These are phyloP conservation scores for Amorpha juglandis DNA, from an alignment of 2,888 invertebrate species.

Conservation along the genomic window DNA sequence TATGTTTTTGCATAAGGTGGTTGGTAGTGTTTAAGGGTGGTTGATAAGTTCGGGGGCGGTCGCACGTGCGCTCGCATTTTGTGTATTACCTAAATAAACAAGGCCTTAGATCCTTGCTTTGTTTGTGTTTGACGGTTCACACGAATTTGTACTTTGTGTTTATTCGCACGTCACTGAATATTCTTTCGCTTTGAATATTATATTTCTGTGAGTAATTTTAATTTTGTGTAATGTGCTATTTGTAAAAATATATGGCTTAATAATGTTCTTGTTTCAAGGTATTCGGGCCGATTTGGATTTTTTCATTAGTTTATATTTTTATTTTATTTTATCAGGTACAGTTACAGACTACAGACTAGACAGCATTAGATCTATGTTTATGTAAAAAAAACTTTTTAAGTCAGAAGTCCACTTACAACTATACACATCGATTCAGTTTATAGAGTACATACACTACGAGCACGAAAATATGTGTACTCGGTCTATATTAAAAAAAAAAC, in stretches of 20 bases:
- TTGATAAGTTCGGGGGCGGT: conserved; percentile 50
- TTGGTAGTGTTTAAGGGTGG: conserved; percentile 37
- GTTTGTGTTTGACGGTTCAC: conserved; percentile 69
- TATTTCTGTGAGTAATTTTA: neutral
- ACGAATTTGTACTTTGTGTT: conserved; percentile 55
- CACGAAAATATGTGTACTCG: too few species aligned
- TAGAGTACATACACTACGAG: too few species aligned
- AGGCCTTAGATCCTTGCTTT: conserved; percentile 53
- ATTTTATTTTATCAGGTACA: too few species aligned
- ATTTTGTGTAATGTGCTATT: too few species aligned
- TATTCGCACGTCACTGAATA: conserved; percentile 9
- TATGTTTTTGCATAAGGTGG: conserved; percentile 12
- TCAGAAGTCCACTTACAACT: too few species aligned
- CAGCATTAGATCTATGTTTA: too few species aligned
- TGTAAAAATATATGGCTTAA: neutral
- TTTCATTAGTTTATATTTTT: neutral
- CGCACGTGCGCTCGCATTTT: conserved; percentile 77
- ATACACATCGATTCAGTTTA: too few species aligned
- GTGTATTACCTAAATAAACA: conserved; percentile 82
- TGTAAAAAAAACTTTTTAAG: too few species aligned
- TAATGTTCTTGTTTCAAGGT: neutral
- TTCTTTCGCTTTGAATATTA: conserved; percentile 4
- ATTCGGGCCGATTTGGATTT: neutral
- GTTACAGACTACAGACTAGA: too few species aligned
- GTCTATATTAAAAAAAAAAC: too few species aligned